Base-by-base conservation (phyloP, 2,888 invertebrate species). In the Junonia oenone region DNA sequence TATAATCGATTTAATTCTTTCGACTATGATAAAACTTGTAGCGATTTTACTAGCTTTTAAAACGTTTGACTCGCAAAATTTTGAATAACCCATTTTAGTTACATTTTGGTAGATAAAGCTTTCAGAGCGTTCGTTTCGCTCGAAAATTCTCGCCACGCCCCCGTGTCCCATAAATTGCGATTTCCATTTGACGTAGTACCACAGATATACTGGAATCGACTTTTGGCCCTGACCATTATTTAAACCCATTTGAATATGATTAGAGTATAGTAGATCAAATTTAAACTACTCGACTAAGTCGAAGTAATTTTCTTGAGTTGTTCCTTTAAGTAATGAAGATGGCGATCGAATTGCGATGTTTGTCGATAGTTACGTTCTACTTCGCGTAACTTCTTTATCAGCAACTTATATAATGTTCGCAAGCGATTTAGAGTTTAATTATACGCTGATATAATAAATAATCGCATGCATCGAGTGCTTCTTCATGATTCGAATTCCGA, bases 241-340 rank as follows among this genome's bases (percentile, higher is more conserved):
- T 63, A 54, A 63, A 63, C 61, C 62, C 60, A 65, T 64, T 67
- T 62, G 55, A 65, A 65, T 67, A 64, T 59, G 64, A 66, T 65
- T 62, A 58, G 47, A 31, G 54, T n/a, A n/a, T n/a, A 51, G 56
- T 46, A 50, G 60, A 58, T 65, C 61, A 58, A 66, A 63, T 63
- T 62, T 56, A 56, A 62, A 47, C 55, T 54, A 51, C 52, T 29
- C 49, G 51, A 11, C 33, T 35, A 49, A 55, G 57, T 63, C 62
- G 62, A 59, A 63, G 67, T 68, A 71, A 72, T 75, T 76, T 75
- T 66, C 67, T 62, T 63, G 65, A 69, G 72, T 71, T 67, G 72
- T 71, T 67, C 64, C 66, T 66, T 64, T 65, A 62, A 58, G 68
- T 71, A 71, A 72, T 67, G 67, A 67, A 69, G 69, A 71, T 66